Evolutionary conservation across 30 jellyfish, hydroid and myxozoan genomes (phyloP), one percentile per base, ranked within the genome.

Genomic region (Pseudorhiza aurosa): DNA sequence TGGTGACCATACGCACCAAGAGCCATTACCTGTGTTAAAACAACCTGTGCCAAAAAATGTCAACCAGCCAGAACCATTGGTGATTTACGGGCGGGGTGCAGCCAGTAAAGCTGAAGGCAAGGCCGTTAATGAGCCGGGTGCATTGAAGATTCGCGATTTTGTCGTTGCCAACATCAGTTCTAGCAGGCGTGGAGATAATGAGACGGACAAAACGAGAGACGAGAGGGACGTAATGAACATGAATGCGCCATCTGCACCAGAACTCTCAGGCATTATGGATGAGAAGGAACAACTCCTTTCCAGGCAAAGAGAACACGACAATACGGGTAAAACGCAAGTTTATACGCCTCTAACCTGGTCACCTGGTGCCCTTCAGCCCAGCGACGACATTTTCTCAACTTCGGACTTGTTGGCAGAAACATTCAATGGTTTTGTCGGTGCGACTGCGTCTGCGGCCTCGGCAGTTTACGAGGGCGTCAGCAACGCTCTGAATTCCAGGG

Each of bases 41-140:
- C 88, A 75, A 19, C 88, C 88, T 22, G 17, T 40, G 25, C 45
- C 80, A 55, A 29, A 14, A 53, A 59, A 29, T 8, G 47, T 56
- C 2, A 33, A 27, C 31, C 78, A 60, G 47, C 88, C 88, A 4
- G 67, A 27, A 51, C 49, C 47, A 14, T 19, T 40, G 8, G 67
- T 76, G 65, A 69, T 69, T 22, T 69, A 33, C 31, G 83, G 83
- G 14, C 83, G 83, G 4, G 83, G 83, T 69, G 68, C 68, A 43
- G 42, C 53, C 4, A 17, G 46, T 14, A 63, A 63, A 40, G 56
- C 26, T 63, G 76, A 21, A 0, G 56, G 10, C 21, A 63, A 10
- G 9, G 57, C 10, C 12, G 9, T 63, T 18, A n/a, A 21, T 36
- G 83, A 69, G 68, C 83, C 83, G 4, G 83, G 47, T 0, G 28